These are phyloP conservation scores for Vanessa atalanta DNA, from an alignment of 1,140 invertebrate species.

Conservation along the genomic window DNA sequence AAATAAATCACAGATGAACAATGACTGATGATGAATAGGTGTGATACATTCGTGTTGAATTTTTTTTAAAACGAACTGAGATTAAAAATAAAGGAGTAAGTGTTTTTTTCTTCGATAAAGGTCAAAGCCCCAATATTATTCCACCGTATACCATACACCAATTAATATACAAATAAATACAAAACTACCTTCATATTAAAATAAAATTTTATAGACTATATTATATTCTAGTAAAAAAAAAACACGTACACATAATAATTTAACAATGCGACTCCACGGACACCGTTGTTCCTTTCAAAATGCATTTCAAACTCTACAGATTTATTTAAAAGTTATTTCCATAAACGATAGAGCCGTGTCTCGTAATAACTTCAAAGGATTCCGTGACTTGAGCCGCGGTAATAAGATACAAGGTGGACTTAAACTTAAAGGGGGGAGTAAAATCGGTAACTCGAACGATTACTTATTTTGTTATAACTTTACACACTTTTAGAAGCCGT, in stretches of 20 bases:
- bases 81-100: too few species aligned
- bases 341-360: constrained; percentile 50
- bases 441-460: background rate
- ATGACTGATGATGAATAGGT: too few species aligned
- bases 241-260: background rate
- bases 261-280: constrained; percentile 34
- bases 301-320: constrained; percentile 59
- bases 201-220: too few species aligned
- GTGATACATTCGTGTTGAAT: too few species aligned
- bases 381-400: constrained; percentile 37
- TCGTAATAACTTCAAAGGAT: constrained; percentile 34
- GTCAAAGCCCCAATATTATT: too few species aligned
- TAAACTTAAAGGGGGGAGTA: background rate
- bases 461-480: constrained; percentile 6
- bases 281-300: constrained; percentile 38
- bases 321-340: constrained; percentile 69
- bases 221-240: too few species aligned
- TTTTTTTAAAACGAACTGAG: too few species aligned
- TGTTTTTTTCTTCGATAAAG: background rate
- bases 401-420: constrained; percentile 29
- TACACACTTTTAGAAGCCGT: background rate
- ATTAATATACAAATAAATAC: too few species aligned
- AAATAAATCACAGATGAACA: too few species aligned
- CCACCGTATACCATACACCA: too few species aligned
- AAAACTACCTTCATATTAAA: too few species aligned